Conservation (phyloP, 2,888 invertebrate genomes). For the Sicus ferrugineus region DNA sequence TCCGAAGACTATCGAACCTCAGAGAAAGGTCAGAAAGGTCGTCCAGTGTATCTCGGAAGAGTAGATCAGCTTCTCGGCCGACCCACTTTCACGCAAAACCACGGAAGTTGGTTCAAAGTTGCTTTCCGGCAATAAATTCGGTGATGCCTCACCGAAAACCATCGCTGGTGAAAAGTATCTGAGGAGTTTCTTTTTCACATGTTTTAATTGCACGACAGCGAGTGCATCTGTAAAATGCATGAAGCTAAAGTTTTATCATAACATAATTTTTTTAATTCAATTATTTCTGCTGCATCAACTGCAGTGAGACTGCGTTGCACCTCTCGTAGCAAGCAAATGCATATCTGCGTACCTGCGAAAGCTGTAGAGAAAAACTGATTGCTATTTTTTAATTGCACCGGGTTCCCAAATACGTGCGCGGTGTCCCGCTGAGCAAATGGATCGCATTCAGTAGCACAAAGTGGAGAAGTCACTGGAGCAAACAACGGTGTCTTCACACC, state of each 20-base stretch:
- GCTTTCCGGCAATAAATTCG: not conserved
- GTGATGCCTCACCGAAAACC: too few relatives aligned
- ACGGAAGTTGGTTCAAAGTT: not conserved
- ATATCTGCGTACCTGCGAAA: too few relatives aligned
- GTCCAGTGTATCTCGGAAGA: not conserved
- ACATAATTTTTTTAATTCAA: constrained; percentile 2
- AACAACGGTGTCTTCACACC: constrained; percentile 3
- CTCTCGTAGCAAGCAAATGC: not conserved
- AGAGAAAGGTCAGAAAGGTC: not conserved
- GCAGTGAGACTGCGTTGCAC: not conserved
- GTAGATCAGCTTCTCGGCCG: not conserved
- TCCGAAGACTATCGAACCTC: not conserved
- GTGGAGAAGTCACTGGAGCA: constrained; percentile 29
- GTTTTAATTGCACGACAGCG: not conserved
- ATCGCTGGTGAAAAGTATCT: too few relatives aligned
- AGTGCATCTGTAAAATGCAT: not conserved
- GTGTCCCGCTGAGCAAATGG: not conserved
- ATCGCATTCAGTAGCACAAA: constrained; percentile 22
- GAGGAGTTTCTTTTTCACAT: not conserved
- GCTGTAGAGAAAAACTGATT: constrained; percentile 6
- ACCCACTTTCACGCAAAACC: constrained; percentile 3
- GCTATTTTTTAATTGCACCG: not conserved
- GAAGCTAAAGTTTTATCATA: constrained; percentile 13
- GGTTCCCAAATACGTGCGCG: not conserved
- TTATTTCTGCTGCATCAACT: not conserved